Evolutionary conservation across 2,888 invertebrate species (phyloP).

Genomic region (Tuberolachnus salignus): DNA sequence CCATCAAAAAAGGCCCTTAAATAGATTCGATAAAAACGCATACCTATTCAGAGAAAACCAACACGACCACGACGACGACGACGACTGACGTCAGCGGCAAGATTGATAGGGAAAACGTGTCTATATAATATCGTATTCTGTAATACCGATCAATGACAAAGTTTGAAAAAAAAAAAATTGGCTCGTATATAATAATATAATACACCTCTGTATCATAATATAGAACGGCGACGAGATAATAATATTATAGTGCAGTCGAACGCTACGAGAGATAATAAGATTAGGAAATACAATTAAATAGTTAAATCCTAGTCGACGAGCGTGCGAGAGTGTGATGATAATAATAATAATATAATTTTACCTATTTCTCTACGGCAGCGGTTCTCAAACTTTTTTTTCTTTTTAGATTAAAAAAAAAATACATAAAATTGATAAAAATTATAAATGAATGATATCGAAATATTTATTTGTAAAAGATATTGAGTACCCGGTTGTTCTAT

Average conservation of each 20-base stretch:
- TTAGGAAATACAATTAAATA: conserved; percentile 16
- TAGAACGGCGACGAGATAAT: background rate
- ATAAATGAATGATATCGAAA: too few relatives aligned
- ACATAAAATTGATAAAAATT: too few relatives aligned
- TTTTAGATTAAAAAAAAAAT: too few relatives aligned
- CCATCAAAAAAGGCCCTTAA: too few relatives aligned
- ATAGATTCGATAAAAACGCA: background rate
- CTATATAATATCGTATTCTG: background rate
- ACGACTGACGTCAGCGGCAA: background rate
- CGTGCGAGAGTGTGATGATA: too few relatives aligned
- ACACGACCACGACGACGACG: background rate
- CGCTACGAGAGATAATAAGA: conserved; percentile 17
- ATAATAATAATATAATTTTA: too few relatives aligned
- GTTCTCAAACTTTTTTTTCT: too few relatives aligned
- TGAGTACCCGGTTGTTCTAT: too few relatives aligned
- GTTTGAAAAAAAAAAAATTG: background rate
- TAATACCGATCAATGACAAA: background rate
- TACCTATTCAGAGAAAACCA: background rate
- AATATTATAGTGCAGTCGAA: background rate
- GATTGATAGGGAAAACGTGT: conserved; percentile 8
- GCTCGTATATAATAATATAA: background rate
- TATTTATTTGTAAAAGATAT: too few relatives aligned
- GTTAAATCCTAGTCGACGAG: background rate
- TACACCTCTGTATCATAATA: too few relatives aligned
- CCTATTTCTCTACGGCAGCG: too few relatives aligned